Conservation (phyloP, 2,113 vertebrate genomes). For the Machaerirhynchus nigripectus region DNA sequence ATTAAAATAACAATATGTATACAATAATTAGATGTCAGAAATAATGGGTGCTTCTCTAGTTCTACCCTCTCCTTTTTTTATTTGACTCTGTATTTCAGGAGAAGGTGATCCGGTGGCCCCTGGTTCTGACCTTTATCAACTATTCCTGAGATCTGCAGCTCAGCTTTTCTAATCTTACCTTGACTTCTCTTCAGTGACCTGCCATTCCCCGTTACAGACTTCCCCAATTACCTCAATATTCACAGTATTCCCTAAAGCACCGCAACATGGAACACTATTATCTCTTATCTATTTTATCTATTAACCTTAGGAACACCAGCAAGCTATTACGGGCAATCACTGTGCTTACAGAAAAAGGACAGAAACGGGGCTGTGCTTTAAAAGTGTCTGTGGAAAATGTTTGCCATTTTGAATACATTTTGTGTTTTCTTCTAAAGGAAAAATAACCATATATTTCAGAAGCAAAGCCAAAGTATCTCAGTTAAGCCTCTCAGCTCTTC, state of each 20-base stretch:
- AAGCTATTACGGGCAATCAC: neutral
- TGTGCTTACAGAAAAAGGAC: neutral
- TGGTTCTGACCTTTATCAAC: neutral
- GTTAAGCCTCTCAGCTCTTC: neutral
- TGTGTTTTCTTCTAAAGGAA: neutral
- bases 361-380: neutral
- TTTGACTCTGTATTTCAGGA: neutral
- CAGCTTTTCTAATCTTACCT: conserved; percentile 45
- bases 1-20: conserved; percentile 4
- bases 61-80: neutral
- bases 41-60: neutral
- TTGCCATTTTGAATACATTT: neutral
- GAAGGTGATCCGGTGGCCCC: neutral
- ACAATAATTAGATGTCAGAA: conserved; percentile 6
- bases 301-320: neutral
- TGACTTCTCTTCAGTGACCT: neutral
- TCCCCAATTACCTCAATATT: conserved; percentile 50
- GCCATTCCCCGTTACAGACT: neutral
- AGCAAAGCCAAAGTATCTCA: neutral
- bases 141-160: neutral
- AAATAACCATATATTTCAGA: neutral
- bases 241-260: conserved; percentile 32
- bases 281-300: conserved; percentile 30
- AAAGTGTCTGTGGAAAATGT: neutral
- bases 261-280: neutral